phyloP scores from a whole-genome alignment of 1,140 invertebrate species.

The Ephestia elutella region DNA sequence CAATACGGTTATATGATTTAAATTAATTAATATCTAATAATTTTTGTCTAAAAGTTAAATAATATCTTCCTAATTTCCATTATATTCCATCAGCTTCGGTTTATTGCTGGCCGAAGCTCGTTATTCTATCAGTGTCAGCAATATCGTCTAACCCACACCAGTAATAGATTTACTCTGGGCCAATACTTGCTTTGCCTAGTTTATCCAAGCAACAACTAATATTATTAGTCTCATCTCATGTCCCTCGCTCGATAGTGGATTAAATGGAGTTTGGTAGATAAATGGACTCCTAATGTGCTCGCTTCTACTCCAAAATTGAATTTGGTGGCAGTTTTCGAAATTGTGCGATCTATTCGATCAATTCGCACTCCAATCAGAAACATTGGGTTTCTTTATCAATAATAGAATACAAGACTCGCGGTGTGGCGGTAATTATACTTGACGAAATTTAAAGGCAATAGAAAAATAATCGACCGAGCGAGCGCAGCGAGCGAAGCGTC shows the following conservation, averaged over 20 bases:
- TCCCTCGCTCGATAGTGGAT: background rate
- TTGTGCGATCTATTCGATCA: background rate
- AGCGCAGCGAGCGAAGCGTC: too few species aligned
- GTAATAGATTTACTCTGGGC: background rate
- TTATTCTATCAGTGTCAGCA: constrained; percentile 7
- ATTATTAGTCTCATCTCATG: background rate
- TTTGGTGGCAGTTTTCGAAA: background rate
- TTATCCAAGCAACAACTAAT: background rate
- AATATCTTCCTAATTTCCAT: too few species aligned
- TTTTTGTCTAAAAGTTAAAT: too few species aligned
- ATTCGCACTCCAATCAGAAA: too few species aligned
- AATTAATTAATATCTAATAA: too few species aligned
- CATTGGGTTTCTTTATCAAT: too few species aligned
- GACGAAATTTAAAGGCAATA: too few species aligned
- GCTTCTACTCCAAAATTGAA: constrained; percentile 3
- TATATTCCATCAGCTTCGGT: background rate
- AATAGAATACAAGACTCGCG: too few species aligned
- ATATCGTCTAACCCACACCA: background rate
- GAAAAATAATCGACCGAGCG: too few species aligned
- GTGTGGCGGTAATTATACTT: too few species aligned
- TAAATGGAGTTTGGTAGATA: constrained; percentile 10
- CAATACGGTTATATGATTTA: too few species aligned
- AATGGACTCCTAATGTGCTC: constrained; percentile 6
- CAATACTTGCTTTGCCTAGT: background rate
- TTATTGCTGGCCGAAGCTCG: constrained; percentile 11